These are phyloP conservation scores for Drosophila bipectinata DNA, from an alignment of 1,140 invertebrate genomes.

Conservation along the genomic window DNA sequence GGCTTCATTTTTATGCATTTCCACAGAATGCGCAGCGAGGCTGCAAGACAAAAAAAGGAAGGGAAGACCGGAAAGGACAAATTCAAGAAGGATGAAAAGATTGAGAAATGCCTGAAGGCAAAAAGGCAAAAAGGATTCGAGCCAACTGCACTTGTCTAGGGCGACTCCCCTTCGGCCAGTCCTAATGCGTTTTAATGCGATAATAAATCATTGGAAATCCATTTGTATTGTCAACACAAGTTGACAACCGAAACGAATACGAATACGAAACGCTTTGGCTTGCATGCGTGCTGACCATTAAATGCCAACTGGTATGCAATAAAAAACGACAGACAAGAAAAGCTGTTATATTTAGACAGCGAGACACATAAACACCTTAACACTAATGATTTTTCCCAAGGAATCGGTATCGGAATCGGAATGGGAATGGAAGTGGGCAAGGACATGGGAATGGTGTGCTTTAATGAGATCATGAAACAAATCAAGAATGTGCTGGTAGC, in stretches of 20 bases:
- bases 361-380: constrained; percentile 65
- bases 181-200: constrained; percentile 80
- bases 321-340: constrained; percentile 54
- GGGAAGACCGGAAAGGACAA: constrained; percentile 5
- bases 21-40: constrained; percentile 71
- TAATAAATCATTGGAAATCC: constrained; percentile 82
- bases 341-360: constrained; percentile 55
- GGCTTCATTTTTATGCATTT: constrained; percentile 79
- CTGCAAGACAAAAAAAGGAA: constrained; percentile 11
- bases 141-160: constrained; percentile 10
- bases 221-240: constrained; percentile 83
- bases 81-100: neutral
- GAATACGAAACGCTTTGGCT: constrained; percentile 29
- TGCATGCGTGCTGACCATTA: constrained; percentile 70
- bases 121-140: constrained; percentile 1
- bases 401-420: neutral
- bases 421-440: neutral
- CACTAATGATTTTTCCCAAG: constrained; percentile 43
- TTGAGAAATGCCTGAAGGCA: constrained; percentile 16
- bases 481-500: neutral
- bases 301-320: constrained; percentile 56
- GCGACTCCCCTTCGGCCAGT: constrained; percentile 3
- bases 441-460: neutral
- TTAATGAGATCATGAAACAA: constrained; percentile 5
- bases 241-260: constrained; percentile 55